These are phyloP conservation scores for Harpagoxenus sublaevis DNA, from an alignment of 2,888 invertebrate genomes.

Conservation along the genomic window DNA sequence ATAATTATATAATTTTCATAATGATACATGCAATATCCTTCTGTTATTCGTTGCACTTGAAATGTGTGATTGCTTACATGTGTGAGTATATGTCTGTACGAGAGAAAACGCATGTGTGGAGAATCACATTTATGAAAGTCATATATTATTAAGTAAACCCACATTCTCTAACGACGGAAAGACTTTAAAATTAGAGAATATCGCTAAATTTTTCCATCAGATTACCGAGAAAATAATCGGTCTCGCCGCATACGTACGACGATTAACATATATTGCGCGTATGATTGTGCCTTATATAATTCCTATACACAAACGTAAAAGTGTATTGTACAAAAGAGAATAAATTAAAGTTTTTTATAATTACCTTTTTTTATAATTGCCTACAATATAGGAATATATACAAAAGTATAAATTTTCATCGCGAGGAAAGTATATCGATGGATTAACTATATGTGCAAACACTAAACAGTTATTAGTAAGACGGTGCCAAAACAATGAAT, in stretches of 20 bases:
- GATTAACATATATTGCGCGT: conserved; percentile 66
- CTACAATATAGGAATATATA: conserved; percentile 67
- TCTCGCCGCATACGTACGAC: conserved; percentile 61
- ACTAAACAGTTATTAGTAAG: conserved; percentile 67
- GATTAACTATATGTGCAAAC: conserved; percentile 55
- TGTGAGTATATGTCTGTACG: conserved; percentile 56
- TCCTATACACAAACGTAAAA: conserved; percentile 63
- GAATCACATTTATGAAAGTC: conserved; percentile 59
- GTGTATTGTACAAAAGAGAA: conserved; percentile 60
- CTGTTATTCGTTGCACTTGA: conserved; percentile 63
- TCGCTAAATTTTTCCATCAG: conserved; percentile 55
- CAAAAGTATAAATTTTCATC: conserved; percentile 61
- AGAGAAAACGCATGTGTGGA: conserved; percentile 54
- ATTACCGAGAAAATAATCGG: conserved; percentile 45
- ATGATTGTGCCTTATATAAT: conserved; percentile 79
- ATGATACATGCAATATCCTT: conserved; percentile 60
- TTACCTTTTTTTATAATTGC: conserved; percentile 74
- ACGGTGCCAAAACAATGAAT: conserved; percentile 81
- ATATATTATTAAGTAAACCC: conserved; percentile 65
- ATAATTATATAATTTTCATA: not conserved
- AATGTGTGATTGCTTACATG: conserved; percentile 54
- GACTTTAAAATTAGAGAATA: conserved; percentile 59
- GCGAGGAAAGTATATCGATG: conserved; percentile 62
- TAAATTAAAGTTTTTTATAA: conserved; percentile 71
- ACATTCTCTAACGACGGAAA: conserved; percentile 59